A percentile compares a stretch with the other conserved stretches of the same genome.
Conservation (phyloP, 2,888 invertebrate genomes). For the Lepidocyrtinus sp. region DNA sequence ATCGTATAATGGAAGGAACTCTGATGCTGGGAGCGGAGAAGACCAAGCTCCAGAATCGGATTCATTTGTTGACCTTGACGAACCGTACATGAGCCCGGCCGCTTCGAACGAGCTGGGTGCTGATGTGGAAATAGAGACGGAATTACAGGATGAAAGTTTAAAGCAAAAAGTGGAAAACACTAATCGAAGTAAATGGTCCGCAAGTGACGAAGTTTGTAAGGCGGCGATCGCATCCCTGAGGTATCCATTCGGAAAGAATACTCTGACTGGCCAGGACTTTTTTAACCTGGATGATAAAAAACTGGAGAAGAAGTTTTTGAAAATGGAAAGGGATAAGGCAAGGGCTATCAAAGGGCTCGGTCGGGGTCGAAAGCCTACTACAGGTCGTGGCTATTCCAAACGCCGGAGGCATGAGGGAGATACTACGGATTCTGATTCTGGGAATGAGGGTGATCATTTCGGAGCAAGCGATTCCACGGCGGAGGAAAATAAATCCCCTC, state of each 20-base stretch:
- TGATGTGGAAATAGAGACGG: neutral
- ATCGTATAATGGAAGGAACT: neutral
- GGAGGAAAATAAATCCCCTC: no score
- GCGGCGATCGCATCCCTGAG: constrained; percentile 32
- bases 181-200: constrained; percentile 17
- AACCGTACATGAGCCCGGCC: neutral
- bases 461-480: no score
- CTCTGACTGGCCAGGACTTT: constrained; percentile 22
- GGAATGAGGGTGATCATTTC: no score
- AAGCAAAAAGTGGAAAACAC: neutral
- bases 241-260: no score
- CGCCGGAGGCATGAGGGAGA: no score
- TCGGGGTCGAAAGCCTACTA: no score
- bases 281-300: constrained; percentile 9
- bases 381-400: no score
- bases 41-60: neutral
- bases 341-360: no score
- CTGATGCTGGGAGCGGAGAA: neutral
- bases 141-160: neutral
- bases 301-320: neutral
- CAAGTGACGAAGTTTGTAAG: constrained; percentile 31
- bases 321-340: constrained; percentile 4
- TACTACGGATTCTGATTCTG: no score
- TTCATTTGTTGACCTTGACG: neutral
- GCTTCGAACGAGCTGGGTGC: neutral